Base-by-base conservation (phyloP, 2,113 vertebrate species). In the Mormoops blainvillei region DNA sequence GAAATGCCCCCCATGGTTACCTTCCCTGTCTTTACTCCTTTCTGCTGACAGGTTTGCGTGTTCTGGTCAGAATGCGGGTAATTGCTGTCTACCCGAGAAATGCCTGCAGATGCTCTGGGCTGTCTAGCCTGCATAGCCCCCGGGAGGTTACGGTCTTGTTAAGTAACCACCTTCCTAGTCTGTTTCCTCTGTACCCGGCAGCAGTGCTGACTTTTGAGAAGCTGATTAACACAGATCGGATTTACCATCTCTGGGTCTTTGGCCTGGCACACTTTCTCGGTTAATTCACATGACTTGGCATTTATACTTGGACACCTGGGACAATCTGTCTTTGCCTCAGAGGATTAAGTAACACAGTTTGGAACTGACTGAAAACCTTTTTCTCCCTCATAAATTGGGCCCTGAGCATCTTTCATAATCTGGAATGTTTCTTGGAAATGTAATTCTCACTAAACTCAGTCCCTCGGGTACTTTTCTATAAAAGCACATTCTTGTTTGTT, bases 381-480 rank as follows among this genome's bases (percentile, higher is more conserved):
- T 76, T 87, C 43, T 91, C 19, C 20, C 77, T 12, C 3, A 95
- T 97, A 98, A 97, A 54, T 97, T 94, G 87, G 89, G 70, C 93
- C 80, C 68, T 89, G 77, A 96, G 82, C 76, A 96, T 97, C 97
- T 97, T 97, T 98, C 89, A 95, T 97, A 97, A 96, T 97, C 95
- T 97, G 97, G 95, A 97, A 76, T 97, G 94, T 97, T 97, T 97
- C 96, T 98, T 26, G 0, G 95, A 92, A 98, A 97, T 98, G 88
- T 84, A 48, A 77, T 95, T 94, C 80, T 80, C 77, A 81, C 48
- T 74, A 65, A 96, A 94, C 87, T 83, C 80, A 90, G 91, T 92
- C 91, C 87, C 90, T 14, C 87, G 95, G 90, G 95, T 78, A 54
- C 65, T 96, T 94, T 70, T 94, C 38, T 95, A 7, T 43, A 90